phyloP scores from a whole-genome alignment of 2,888 invertebrate species.

The Coenonympha arcania region DNA sequence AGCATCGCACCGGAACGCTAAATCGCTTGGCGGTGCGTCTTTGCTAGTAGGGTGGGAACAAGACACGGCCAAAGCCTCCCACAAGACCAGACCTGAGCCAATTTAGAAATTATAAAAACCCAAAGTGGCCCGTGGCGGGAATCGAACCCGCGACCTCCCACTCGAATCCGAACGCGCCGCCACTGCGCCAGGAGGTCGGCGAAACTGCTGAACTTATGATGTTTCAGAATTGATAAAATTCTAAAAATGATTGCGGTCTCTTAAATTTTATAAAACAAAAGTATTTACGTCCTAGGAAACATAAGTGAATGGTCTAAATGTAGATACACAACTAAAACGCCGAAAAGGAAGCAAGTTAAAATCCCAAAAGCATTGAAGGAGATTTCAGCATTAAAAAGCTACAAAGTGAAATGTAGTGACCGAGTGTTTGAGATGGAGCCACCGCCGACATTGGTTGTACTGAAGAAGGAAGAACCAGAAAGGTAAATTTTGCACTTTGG shows the following conservation, averaged over 20 bases:
- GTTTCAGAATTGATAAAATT: neutral
- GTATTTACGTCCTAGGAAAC: conserved; percentile 53
- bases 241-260: neutral
- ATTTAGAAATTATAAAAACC: too few species aligned
- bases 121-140: too few species aligned
- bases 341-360: conserved; percentile 79
- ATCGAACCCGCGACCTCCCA: too few species aligned
- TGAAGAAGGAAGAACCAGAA: conserved; percentile 70
- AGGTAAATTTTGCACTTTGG: conserved; percentile 39
- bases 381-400: conserved; percentile 74
- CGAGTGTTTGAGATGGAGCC: conserved; percentile 71
- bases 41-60: too few species aligned
- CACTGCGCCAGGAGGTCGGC: too few species aligned
- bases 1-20: too few species aligned
- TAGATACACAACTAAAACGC: conserved; percentile 79
- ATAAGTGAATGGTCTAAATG: conserved; percentile 94
- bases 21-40: too few species aligned
- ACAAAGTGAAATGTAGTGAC: conserved; percentile 73
- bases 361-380: conserved; percentile 77
- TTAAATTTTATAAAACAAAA: neutral
- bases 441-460: conserved; percentile 40
- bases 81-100: too few species aligned
- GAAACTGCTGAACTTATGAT: too few species aligned
- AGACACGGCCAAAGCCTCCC: too few species aligned
- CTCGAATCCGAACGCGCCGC: too few species aligned